Conservation (phyloP, 2,888 invertebrate species). For the Gortyna flavago region DNA sequence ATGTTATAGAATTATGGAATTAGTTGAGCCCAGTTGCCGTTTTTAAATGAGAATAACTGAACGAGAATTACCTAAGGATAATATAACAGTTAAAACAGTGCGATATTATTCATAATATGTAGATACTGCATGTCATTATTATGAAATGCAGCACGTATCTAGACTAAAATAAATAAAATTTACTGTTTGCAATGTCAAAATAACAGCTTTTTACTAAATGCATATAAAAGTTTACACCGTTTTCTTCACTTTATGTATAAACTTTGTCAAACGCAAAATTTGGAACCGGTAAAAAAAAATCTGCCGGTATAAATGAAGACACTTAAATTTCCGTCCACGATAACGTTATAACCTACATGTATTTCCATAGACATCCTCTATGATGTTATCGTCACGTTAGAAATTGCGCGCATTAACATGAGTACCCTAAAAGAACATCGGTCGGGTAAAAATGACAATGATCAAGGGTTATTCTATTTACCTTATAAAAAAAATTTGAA, state of each 20-base stretch:
- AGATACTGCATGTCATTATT: no score
- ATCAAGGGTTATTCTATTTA: not conserved
- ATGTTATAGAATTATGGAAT: constrained; percentile 36
- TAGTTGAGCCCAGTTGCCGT: not conserved
- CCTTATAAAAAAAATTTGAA: not conserved
- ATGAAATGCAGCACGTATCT: not conserved
- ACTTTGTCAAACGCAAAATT: no score
- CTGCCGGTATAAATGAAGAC: no score
- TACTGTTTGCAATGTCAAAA: no score
- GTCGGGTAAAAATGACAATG: not conserved
- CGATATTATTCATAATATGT: no score
- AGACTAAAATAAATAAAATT: not conserved
- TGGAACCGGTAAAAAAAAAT: no score
- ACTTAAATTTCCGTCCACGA: not conserved
- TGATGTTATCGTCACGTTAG: not conserved
- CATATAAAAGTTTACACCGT: no score
- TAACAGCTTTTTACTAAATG: no score
- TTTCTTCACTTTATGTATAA: no score
- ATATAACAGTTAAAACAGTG: not conserved
- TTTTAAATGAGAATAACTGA: constrained; percentile 3
- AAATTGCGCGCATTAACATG: not conserved
- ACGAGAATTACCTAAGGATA: not conserved
- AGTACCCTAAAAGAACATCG: no score
- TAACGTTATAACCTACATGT: not conserved
- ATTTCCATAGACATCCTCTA: not conserved